phyloP scores from a whole-genome alignment of 2,888 invertebrate species.

The Periphyllus acericola region DNA sequence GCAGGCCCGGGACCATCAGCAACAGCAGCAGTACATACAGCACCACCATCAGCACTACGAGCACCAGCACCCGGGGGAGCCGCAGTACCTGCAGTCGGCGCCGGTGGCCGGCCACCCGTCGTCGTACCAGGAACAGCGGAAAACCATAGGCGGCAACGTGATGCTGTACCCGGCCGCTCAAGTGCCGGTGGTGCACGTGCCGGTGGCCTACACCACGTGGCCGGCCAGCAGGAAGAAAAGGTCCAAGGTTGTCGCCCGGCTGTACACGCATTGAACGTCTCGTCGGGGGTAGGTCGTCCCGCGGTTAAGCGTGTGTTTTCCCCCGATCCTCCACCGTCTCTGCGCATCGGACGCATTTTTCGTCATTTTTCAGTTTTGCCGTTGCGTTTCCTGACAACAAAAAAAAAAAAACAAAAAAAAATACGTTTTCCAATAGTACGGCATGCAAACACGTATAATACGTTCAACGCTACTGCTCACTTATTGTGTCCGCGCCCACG shows the following conservation, averaged over 20 bases:
- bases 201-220: neutral
- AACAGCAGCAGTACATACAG: neutral
- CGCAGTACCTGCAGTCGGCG: neutral
- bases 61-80: neutral
- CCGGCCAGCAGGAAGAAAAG: constrained; percentile 7
- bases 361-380: neutral
- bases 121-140: neutral
- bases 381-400: neutral
- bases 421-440: too few relatives aligned
- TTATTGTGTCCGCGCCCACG: too few relatives aligned
- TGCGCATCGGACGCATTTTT: too few relatives aligned
- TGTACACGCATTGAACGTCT: neutral
- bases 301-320: too few relatives aligned
- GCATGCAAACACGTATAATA: too few relatives aligned
- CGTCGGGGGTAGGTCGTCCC: too few relatives aligned
- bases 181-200: neutral
- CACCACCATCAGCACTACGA: neutral
- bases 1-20: neutral
- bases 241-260: constrained; percentile 1
- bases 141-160: neutral
- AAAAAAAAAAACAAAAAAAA: too few relatives aligned
- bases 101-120: neutral
- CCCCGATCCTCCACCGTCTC: too few relatives aligned
- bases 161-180: neutral
- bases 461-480: too few relatives aligned